phyloP scores from a whole-genome alignment of 2,888 invertebrate species.

The Pammene aurita region DNA sequence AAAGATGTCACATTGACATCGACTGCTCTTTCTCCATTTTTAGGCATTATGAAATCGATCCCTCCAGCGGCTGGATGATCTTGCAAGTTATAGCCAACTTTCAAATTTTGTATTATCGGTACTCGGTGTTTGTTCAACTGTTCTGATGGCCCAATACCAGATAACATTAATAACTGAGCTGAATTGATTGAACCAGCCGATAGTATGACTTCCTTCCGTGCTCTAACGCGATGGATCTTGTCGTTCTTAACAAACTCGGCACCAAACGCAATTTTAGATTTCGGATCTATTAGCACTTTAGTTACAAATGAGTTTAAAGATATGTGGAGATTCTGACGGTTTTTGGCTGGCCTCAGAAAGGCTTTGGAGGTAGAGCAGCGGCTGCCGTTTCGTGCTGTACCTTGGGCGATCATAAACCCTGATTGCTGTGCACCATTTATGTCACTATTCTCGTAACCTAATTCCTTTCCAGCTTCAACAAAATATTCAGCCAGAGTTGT shows the following conservation, averaged over 20 bases:
- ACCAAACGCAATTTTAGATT: slow-evolving; percentile 90
- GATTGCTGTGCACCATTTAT: slow-evolving; percentile 93
- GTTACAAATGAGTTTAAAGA: slow-evolving; percentile 92
- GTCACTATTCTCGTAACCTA: slow-evolving; percentile 94
- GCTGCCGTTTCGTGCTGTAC: slow-evolving; percentile 89
- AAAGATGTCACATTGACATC: slow-evolving; percentile 90
- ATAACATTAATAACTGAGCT: slow-evolving; percentile 96
- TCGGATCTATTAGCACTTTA: slow-evolving; percentile 88
- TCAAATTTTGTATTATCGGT: slow-evolving; percentile 90
- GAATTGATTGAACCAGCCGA: slow-evolving; percentile 96
- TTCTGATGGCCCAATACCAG: slow-evolving; percentile 91
- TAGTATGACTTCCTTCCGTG: slow-evolving; percentile 93
- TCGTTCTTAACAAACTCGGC: slow-evolving; percentile 91
- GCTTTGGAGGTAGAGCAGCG: slow-evolving; percentile 95
- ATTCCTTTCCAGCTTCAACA: slow-evolving; percentile 90
- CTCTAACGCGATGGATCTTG: slow-evolving; percentile 87
- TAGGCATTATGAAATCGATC: slow-evolving; percentile 90
- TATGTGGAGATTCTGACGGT: slow-evolving; percentile 91
- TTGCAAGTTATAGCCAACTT: slow-evolving; percentile 93
- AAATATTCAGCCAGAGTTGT: slow-evolving; percentile 92
- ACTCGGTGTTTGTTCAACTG: slow-evolving; percentile 88
- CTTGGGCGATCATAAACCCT: slow-evolving; percentile 95
- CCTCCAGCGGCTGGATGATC: slow-evolving; percentile 95
- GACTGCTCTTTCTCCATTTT: slow-evolving; percentile 88
- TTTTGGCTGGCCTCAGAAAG: slow-evolving; percentile 90